Base-by-base conservation (phyloP, 2,797 vertebrate genomes). In the Moxostoma hubbsi region DNA sequence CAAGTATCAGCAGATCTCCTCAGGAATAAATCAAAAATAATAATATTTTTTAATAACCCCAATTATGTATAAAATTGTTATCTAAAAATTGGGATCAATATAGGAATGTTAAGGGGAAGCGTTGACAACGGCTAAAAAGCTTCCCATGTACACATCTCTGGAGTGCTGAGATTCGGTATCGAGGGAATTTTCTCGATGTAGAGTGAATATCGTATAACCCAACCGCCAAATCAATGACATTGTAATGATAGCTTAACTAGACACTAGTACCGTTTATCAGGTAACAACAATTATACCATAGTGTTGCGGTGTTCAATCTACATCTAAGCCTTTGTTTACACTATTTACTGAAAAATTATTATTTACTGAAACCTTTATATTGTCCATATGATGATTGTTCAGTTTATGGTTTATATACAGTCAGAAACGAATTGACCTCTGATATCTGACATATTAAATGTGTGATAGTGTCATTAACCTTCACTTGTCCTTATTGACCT, bases 401-500 rank as follows among this genome's bases (percentile, higher is more conserved):
- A 16, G 15, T 57, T 16, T 6, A 3, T 36, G 6, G 7, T 61
- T 61, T 36, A 24, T 24, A 24, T 61, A 6, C 18, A 36, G 10
- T 61, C 58, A 36, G 36, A 61, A 54, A 43, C 7, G 2, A 6
- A 6, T 62, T 15, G 55, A 36, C n/a, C 10, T 51, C 11, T 15
- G 4, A n/a, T 70, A 16, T 51, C 8, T 53, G 11, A 45, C 12
- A 11, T 45, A 12, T 12, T 7, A 11, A 62, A 43, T 62, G 3
- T 46, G 9, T 63, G 7, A 49, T 5, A 46, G 68, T 55, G 59
- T 50, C 6, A 64, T 64, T 72, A 58, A 57, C 77, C 68, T 68
- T 69, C 63, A 70, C 45, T 5, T 65, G 77, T 73, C 45, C 53
- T 64, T 57, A 10, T 50, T 58, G 16, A 57, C 50, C 51, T 11